Conservation (phyloP, 2,113 vertebrate genomes). For the Colaptes auratus region DNA sequence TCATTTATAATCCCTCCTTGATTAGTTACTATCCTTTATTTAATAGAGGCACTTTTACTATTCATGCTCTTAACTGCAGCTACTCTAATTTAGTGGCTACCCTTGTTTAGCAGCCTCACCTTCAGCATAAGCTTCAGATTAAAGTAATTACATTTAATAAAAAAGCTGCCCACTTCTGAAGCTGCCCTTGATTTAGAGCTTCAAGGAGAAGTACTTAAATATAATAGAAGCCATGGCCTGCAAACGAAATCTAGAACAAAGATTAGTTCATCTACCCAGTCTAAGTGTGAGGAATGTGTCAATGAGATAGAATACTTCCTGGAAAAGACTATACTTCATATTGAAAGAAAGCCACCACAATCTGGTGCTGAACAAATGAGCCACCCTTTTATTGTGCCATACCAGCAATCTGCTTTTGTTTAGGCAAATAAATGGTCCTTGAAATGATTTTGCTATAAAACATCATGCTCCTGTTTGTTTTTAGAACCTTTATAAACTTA, state of each 20-base stretch:
- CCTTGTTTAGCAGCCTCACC: conserved; percentile 47
- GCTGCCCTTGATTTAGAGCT: conserved; percentile 45
- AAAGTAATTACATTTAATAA: conserved; percentile 60
- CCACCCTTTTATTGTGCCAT: neutral
- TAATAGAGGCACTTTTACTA: neutral
- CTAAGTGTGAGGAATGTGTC: neutral
- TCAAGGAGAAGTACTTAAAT: conserved; percentile 55
- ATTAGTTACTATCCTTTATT: neutral
- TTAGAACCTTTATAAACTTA: neutral
- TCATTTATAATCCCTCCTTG: conserved; percentile 5
- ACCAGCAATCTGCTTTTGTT: neutral
- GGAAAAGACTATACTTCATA: neutral
- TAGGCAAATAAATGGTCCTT: neutral
- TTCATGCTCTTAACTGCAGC: neutral
- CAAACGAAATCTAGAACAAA: conserved; percentile 27
- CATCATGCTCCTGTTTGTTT: neutral
- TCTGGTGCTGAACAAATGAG: neutral
- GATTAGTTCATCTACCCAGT: conserved; percentile 6
- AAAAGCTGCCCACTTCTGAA: conserved; percentile 14
- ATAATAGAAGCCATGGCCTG: conserved; percentile 47
- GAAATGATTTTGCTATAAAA: neutral
- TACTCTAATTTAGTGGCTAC: conserved; percentile 23
- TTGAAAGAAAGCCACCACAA: neutral
- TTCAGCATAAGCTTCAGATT: conserved; percentile 34
- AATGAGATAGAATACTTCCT: neutral